Base-by-base conservation (phyloP, 2,113 vertebrate genomes). In the rat (Rattus norvegicus) region DNA sequence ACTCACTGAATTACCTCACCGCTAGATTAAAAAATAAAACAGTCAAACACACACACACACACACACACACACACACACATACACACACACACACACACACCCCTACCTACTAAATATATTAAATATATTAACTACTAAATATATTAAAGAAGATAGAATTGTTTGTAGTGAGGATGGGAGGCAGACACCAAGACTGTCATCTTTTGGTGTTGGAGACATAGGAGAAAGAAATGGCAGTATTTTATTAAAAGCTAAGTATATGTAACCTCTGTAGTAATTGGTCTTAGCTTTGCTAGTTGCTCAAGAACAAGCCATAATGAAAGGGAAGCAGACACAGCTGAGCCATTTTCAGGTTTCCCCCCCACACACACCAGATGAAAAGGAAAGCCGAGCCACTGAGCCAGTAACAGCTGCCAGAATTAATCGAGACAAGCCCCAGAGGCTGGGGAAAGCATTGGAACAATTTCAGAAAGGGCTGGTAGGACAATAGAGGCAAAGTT, bases 341-440 rank as follows among this genome's bases (percentile, higher is more conserved):
- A 95, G 88, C 83, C 73, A 36, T 90, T 85, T 94, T 92, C 72
- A 86, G n/a, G 83, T 65, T 47, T 90, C 69, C 43, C 43, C 43
- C 43, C 43, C 43, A n/a, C n/a, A n/a, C n/a, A n/a, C n/a, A 67
- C 94, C n/a, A 92, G 85, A 73, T 95, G 94, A 88, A 83, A 91
- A 95, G 39, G 61, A 72, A 88, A 96, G 49, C 85, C 54, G 67
- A 91, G 39, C 54, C 69, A 90, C 47, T 94, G 92, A 97, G 90
- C 72, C 79, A 33, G 39, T 54, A 90, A 87, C 14, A 90, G 90
- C 65, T 93, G 72, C 90, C 77, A 72, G 47, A 67, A 69, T 93
- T 85, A 91, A 89, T 92, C 72, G 73, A 95, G 49, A 86, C 83
- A 86, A 94, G 39, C 79, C 79, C 24, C 30, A 20, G 63, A 75